Conservation (phyloP, 2,888 invertebrate species). For the Nineta flava region DNA sequence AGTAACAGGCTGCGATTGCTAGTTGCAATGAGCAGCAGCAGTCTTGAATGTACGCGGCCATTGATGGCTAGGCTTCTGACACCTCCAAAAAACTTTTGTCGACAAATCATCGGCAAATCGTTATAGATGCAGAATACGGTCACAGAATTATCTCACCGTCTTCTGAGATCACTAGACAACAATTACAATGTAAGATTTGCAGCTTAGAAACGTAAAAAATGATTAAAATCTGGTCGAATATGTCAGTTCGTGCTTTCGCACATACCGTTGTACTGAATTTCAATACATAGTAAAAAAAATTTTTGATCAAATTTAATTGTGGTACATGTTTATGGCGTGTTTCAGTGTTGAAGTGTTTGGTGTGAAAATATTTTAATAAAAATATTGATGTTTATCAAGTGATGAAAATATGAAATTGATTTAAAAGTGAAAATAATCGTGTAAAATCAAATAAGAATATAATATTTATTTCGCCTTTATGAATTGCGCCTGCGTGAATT, state of each 20-base stretch:
- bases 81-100: slow-evolving; percentile 6
- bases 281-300: not conserved
- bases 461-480: slow-evolving; percentile 5
- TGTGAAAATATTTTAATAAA: too few species aligned
- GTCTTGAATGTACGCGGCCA: slow-evolving; percentile 7
- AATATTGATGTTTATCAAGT: too few species aligned
- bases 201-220: slow-evolving; percentile 20
- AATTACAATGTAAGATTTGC: slow-evolving; percentile 88
- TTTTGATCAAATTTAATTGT: not conserved
- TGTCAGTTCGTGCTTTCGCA: slow-evolving; percentile 20
- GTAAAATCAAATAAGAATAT: not conserved
- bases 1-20: slow-evolving; percentile 7
- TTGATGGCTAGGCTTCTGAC: slow-evolving; percentile 8
- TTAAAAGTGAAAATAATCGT: not conserved
- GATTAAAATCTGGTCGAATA: slow-evolving; percentile 30
- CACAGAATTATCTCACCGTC: slow-evolving; percentile 86
- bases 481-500: slow-evolving; percentile 9
- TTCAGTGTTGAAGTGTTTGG: too few species aligned
- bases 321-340: not conserved
- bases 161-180: slow-evolving; percentile 91
- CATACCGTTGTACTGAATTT: slow-evolving; percentile 10
- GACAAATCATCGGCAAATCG: slow-evolving; percentile 18
- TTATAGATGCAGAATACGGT: slow-evolving; percentile 68
- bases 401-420: too few species aligned
- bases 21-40: slow-evolving; percentile 8